These are phyloP conservation scores for Ostrea denselamellosa DNA, from an alignment of 1,140 invertebrate species.

Conservation along the genomic window DNA sequence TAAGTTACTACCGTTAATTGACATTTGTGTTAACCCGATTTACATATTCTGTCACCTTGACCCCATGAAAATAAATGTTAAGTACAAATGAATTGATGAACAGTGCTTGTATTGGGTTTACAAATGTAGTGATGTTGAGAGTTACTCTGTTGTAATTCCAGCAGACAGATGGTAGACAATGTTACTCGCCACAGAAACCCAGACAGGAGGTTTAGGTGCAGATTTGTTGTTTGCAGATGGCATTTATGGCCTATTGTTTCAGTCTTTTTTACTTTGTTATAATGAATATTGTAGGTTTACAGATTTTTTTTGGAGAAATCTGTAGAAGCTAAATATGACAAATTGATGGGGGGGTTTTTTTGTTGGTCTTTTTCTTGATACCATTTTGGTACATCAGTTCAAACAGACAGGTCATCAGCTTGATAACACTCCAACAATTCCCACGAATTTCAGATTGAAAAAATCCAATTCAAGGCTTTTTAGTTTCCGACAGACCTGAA, in stretches of 20 bases:
- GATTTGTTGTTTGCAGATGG: slow-evolving; percentile 26
- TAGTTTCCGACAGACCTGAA: background rate
- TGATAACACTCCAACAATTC: background rate
- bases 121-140: background rate
- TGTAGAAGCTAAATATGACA: background rate
- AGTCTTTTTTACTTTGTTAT: background rate
- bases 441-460: background rate
- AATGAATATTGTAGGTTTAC: background rate
- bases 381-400: background rate
- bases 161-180: slow-evolving; percentile 19
- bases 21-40: no score
- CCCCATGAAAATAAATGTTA: no score
- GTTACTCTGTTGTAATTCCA: background rate
- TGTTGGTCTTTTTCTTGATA: background rate
- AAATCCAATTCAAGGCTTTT: background rate
- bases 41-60: no score
- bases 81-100: background rate
- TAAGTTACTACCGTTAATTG: no score
- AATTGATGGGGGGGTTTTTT: background rate
- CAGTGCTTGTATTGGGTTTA: background rate
- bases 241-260: slow-evolving; percentile 16
- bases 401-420: background rate
- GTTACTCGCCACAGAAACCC: background rate
- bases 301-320: no score
- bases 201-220: slow-evolving; percentile 28